Evolutionary conservation across 1,140 invertebrate genomes (phyloP).

Genomic region (Tetramorium simillimum): DNA sequence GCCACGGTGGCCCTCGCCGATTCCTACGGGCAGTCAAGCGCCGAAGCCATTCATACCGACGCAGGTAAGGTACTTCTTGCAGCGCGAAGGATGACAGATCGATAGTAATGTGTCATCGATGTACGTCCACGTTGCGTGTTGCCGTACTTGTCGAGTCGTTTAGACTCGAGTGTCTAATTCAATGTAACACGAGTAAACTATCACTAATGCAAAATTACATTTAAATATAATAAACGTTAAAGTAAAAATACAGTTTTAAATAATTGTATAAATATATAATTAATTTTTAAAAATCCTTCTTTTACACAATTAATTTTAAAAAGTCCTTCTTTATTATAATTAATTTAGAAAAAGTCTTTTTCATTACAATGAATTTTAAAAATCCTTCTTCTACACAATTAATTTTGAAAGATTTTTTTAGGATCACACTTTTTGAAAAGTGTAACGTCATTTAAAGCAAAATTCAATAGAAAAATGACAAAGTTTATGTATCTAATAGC

Average conservation of each 20-base stretch:
- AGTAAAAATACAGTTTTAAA: background rate
- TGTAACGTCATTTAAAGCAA: background rate
- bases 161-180: background rate
- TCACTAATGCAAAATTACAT: background rate
- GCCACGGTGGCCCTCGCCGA: slow-evolving; percentile 87
- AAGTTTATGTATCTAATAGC: too few species aligned
- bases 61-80: slow-evolving; percentile 66
- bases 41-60: slow-evolving; percentile 83
- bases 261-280: background rate
- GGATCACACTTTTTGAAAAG: too few species aligned
- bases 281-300: too few species aligned
- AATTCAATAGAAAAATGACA: background rate
- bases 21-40: slow-evolving; percentile 81
- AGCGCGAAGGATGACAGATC: background rate
- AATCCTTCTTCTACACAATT: too few species aligned
- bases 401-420: too few species aligned
- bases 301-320: too few species aligned
- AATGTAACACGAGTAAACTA: background rate
- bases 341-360: too few species aligned
- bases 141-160: background rate
- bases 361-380: too few species aligned
- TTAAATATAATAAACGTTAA: background rate
- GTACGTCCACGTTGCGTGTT: background rate
- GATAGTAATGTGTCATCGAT: background rate
- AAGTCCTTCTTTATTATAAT: too few species aligned